These are phyloP conservation scores for Podarcis siculus DNA, from an alignment of 2,797 vertebrate genomes.

Conservation along the genomic window DNA sequence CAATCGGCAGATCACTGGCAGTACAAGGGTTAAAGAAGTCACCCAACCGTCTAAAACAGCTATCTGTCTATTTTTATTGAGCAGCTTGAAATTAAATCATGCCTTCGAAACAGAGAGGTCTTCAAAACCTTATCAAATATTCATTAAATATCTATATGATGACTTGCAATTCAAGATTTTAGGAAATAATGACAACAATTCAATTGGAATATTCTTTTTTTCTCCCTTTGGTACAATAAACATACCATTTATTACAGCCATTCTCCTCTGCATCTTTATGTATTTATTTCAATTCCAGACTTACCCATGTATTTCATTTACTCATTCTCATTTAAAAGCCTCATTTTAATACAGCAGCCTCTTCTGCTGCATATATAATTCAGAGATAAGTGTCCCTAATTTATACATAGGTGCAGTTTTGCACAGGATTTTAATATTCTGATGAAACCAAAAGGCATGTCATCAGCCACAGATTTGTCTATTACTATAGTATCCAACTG, in stretches of 20 bases:
- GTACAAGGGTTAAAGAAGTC: constrained; percentile 40
- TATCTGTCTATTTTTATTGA: constrained; percentile 51
- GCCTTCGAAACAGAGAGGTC: constrained; percentile 56
- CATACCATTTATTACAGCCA: constrained; percentile 25
- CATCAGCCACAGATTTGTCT: not conserved
- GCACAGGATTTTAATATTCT: constrained; percentile 24
- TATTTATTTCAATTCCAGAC: constrained; percentile 61
- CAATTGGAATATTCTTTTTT: constrained; percentile 43
- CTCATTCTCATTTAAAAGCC: constrained; percentile 51
- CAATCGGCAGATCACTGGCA: constrained; percentile 45
- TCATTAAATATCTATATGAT: constrained; percentile 66
- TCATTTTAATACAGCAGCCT: constrained; percentile 46
- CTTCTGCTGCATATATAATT: constrained; percentile 57
- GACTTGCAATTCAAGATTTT: constrained; percentile 57
- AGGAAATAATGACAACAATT: constrained; percentile 47
- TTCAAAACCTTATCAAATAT: constrained; percentile 67
- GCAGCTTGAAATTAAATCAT: constrained; percentile 41
- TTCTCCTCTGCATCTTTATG: constrained; percentile 34
- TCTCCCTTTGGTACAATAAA: constrained; percentile 15
- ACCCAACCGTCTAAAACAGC: constrained; percentile 58
- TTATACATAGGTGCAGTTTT: constrained; percentile 44
- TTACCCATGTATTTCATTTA: constrained; percentile 52
- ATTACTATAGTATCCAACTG: not conserved
- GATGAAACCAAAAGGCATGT: constrained; percentile 37
- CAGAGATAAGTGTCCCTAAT: constrained; percentile 45